A percentile compares a stretch with the other conserved stretches of the same genome.
phyloP scores from a whole-genome alignment of 92 coral and sea anemone species.

The Metridium senile region DNA sequence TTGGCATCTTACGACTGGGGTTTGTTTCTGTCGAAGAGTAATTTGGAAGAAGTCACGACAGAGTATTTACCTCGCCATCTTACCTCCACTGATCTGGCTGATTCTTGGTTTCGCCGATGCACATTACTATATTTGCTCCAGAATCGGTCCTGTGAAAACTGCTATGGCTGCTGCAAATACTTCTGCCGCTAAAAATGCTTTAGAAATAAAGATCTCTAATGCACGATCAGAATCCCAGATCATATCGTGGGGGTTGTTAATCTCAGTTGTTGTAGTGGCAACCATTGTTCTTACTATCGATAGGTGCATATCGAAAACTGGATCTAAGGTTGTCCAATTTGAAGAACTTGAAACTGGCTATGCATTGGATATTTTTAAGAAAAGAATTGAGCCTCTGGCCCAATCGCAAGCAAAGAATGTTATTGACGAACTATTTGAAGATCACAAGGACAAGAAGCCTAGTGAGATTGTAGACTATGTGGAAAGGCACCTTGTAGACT shows the following conservation, averaged over 20 bases:
- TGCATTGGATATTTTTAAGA: slow-evolving; percentile 69
- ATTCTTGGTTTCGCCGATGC: slow-evolving; percentile 67
- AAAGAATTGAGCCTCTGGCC: slow-evolving; percentile 64
- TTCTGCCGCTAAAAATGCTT: slow-evolving; percentile 31
- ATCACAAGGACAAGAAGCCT: slow-evolving; percentile 52
- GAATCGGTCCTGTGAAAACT: slow-evolving; percentile 57
- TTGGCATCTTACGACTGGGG: slow-evolving; percentile 74
- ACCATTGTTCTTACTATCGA: slow-evolving; percentile 64
- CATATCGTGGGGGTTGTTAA: slow-evolving; percentile 66
- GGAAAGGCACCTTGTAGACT: slow-evolving; percentile 44
- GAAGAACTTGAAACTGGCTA: slow-evolving; percentile 61
- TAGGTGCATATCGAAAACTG: slow-evolving; percentile 40
- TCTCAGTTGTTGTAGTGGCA: slow-evolving; percentile 41
- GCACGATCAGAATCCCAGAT: slow-evolving; percentile 61
- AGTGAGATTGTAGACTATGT: slow-evolving; percentile 32
- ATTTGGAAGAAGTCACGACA: slow-evolving; percentile 62
- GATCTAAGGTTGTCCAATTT: slow-evolving; percentile 46
- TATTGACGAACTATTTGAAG: slow-evolving; percentile 50
- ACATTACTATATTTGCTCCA: slow-evolving; percentile 72
- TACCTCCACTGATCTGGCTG: slow-evolving; percentile 78
- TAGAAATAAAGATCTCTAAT: slow-evolving; percentile 39
- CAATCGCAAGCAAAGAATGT: slow-evolving; percentile 44
- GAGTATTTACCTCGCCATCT: slow-evolving; percentile 55
- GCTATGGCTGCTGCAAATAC: slow-evolving; percentile 55
- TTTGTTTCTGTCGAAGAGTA: slow-evolving; percentile 41